Percentiles rank a stretch among this genome's conserved stretches.
Evolutionary conservation across 1,140 invertebrate genomes (phyloP).

Genomic region (Telenomus remus): DNA sequence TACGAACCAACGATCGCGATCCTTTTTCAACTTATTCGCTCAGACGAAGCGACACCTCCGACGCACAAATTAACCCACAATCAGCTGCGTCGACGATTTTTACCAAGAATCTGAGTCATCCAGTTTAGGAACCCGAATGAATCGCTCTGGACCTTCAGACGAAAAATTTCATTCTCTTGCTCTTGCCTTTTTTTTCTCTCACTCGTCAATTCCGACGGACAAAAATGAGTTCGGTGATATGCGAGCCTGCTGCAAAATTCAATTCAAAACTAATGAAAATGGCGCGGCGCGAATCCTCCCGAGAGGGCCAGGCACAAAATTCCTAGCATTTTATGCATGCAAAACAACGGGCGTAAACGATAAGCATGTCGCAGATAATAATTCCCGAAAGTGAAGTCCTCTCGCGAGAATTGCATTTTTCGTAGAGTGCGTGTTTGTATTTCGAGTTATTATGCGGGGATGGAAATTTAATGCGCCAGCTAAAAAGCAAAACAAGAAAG

Average conservation of each 20-base stretch:
- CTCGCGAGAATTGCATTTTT: slow-evolving; percentile 55
- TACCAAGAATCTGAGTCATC: no score
- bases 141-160: no score
- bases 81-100: not conserved
- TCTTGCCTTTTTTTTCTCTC: no score
- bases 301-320: slow-evolving; percentile 43
- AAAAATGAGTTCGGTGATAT: no score
- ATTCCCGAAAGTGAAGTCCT: slow-evolving; percentile 54
- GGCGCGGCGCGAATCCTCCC: slow-evolving; percentile 22
- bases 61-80: slow-evolving; percentile 19
- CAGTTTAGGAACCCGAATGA: slow-evolving; percentile 6
- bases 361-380: slow-evolving; percentile 50
- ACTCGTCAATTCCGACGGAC: no score
- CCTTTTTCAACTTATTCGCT: slow-evolving; percentile 53
- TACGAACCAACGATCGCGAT: slow-evolving; percentile 32
- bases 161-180: slow-evolving; percentile 9
- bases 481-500: slow-evolving; percentile 37
- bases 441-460: slow-evolving; percentile 44
- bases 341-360: slow-evolving; percentile 46
- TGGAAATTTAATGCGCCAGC: slow-evolving; percentile 40
- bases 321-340: slow-evolving; percentile 51
- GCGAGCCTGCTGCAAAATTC: slow-evolving; percentile 23
- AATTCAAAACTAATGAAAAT: slow-evolving; percentile 33
- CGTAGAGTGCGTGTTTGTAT: slow-evolving; percentile 11
- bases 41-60: slow-evolving; percentile 27